phyloP scores from a whole-genome alignment of 2,888 invertebrate species.

The Scaptomyza polygonia region DNA sequence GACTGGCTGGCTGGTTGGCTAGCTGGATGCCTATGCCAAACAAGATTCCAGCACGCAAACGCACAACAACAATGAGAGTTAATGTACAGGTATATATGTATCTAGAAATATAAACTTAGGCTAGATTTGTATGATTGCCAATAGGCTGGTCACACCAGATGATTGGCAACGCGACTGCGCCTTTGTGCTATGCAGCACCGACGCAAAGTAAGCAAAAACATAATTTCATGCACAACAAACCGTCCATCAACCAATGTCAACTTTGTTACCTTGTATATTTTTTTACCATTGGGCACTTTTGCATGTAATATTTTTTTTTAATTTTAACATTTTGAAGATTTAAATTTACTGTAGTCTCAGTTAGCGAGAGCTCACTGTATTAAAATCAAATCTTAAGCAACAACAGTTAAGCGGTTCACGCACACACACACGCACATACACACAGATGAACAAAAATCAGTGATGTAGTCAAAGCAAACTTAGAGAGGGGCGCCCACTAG shows the following conservation, averaged over 20 bases:
- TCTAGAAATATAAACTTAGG: constrained; percentile 13
- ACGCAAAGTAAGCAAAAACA: not conserved
- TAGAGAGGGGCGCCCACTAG: constrained; percentile 20
- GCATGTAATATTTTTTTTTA: no score
- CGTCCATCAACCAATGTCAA: no score
- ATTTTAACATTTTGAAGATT: no score
- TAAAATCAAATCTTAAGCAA: constrained; percentile 13
- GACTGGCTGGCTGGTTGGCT: constrained; percentile 9
- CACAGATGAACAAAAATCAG: constrained; percentile 13
- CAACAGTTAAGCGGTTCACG: constrained; percentile 24
- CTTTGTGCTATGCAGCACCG: constrained; percentile 47
- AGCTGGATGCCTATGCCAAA: constrained; percentile 53
- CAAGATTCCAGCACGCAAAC: constrained; percentile 77
- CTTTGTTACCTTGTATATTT: no score
- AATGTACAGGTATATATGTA: constrained; percentile 9
- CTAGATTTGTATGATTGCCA: constrained; percentile 53
- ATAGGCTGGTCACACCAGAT: constrained; percentile 35
- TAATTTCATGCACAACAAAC: not conserved
- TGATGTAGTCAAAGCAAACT: constrained; percentile 32
- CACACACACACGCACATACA: constrained; percentile 3
- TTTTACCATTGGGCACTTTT: no score
- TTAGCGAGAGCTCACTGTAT: constrained; percentile 2
- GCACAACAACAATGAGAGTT: constrained; percentile 33
- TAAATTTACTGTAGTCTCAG: not conserved
- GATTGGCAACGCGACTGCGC: constrained; percentile 54